Percentiles rank a stretch among this genome's conserved stretches.
phyloP scores from a whole-genome alignment of 2,797 vertebrate genomes.

The Mus caroli region DNA sequence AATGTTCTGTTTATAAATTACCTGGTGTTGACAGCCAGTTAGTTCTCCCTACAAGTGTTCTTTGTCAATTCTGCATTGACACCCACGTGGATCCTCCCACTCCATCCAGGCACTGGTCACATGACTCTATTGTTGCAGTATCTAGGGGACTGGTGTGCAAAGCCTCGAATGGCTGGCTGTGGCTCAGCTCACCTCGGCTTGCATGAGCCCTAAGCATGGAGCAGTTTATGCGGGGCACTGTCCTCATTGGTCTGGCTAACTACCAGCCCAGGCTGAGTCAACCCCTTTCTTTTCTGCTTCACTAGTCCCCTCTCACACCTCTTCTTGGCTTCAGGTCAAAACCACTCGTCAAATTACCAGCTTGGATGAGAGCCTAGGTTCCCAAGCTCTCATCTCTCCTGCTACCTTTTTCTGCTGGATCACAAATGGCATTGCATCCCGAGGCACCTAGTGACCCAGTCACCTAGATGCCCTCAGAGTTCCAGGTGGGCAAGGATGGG shows the following conservation, averaged over 20 bases:
- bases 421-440: neutral
- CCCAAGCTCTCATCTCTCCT: neutral
- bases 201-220: neutral
- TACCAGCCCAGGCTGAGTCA: neutral
- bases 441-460: neutral
- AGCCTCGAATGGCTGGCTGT: neutral
- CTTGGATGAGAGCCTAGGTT: neutral
- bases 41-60: neutral
- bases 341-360: neutral
- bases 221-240: neutral
- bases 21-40: neutral
- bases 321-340: conserved; percentile 15
- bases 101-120: neutral
- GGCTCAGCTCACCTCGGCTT: neutral
- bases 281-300: neutral
- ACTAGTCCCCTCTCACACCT: rapidly evolving
- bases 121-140: neutral
- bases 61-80: neutral
- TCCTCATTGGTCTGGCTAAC: neutral
- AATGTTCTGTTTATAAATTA: neutral
- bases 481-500: neutral
- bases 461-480: neutral
- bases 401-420: neutral
- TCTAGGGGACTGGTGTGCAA: neutral
- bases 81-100: neutral